Conservation (phyloP, 37 sponge, comb jelly and placozoan genomes). For the Tethya wilhelma region DNA sequence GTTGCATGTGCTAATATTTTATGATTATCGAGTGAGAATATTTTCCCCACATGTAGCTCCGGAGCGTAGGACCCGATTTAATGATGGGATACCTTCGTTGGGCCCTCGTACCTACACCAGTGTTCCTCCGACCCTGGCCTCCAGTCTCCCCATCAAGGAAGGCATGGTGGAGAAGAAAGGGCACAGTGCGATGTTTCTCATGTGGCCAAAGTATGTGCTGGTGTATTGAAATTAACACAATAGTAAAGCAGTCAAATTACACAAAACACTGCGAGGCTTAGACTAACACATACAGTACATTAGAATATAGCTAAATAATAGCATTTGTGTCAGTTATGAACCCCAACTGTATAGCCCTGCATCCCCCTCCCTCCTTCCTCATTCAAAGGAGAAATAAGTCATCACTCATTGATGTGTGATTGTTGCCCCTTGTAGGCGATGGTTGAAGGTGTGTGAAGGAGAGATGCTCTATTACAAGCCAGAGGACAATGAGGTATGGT, state of each 20-base stretch:
- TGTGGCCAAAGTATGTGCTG: constrained; percentile 73
- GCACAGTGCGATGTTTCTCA: constrained; percentile 70
- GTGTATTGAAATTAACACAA: background rate
- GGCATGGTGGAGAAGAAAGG: constrained; percentile 88
- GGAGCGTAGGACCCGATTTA: too few relatives aligned
- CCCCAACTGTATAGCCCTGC: too few relatives aligned
- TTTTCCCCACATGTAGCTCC: too few relatives aligned
- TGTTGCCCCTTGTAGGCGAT: constrained; percentile 45
- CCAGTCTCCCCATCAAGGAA: constrained; percentile 53
- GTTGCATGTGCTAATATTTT: too few relatives aligned
- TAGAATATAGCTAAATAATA: too few relatives aligned
- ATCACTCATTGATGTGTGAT: background rate
- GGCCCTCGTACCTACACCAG: background rate
- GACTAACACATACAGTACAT: too few relatives aligned
- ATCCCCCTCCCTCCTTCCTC: too few relatives aligned
- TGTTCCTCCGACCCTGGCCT: background rate
- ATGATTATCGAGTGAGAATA: too few relatives aligned
- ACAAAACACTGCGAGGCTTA: too few relatives aligned
- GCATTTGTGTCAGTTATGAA: too few relatives aligned
- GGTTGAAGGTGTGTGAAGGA: constrained; percentile 66
- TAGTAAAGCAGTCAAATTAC: too few relatives aligned
- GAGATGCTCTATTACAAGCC: constrained; percentile 78
- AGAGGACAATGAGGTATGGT: constrained; percentile 71
- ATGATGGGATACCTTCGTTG: background rate
- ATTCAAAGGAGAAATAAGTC: too few relatives aligned